These are phyloP conservation scores for Eupristina koningsbergeri DNA, from an alignment of 1,140 invertebrate genomes.

Conservation along the genomic window DNA sequence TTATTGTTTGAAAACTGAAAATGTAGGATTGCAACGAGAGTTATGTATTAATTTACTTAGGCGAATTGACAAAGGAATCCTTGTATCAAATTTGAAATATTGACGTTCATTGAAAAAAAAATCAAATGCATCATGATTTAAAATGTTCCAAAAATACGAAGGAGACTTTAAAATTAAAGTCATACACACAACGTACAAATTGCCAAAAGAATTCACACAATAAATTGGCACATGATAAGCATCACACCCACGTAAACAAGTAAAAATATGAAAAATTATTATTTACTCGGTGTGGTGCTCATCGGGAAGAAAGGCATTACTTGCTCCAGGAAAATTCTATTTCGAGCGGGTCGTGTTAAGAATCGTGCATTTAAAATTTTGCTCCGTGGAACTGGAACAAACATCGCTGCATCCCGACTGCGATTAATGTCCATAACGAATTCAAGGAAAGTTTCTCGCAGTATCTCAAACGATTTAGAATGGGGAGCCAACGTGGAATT, in stretches of 20 bases:
- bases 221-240: background rate
- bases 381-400: conserved; percentile 21
- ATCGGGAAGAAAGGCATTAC: conserved; percentile 33
- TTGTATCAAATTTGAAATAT: background rate
- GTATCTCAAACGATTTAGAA: conserved; percentile 42
- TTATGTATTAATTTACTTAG: background rate
- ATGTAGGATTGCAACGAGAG: background rate
- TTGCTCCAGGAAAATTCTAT: conserved; percentile 25
- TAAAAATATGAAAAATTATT: conserved; percentile 18
- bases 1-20: no score
- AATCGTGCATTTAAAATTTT: background rate
- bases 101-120: background rate
- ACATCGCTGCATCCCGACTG: conserved; percentile 43
- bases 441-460: conserved; percentile 38
- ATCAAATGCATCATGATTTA: background rate
- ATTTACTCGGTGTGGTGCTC: conserved; percentile 22
- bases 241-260: background rate
- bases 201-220: no score
- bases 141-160: background rate
- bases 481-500: background rate
- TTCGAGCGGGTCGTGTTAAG: background rate
- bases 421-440: conserved; percentile 39
- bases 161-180: background rate
- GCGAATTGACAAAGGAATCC: background rate
- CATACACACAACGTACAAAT: background rate